Evolutionary conservation across 2,888 invertebrate genomes (phyloP), one percentile per base, ranked within the genome.

Genomic region (Himalopsyche tibetana): DNA sequence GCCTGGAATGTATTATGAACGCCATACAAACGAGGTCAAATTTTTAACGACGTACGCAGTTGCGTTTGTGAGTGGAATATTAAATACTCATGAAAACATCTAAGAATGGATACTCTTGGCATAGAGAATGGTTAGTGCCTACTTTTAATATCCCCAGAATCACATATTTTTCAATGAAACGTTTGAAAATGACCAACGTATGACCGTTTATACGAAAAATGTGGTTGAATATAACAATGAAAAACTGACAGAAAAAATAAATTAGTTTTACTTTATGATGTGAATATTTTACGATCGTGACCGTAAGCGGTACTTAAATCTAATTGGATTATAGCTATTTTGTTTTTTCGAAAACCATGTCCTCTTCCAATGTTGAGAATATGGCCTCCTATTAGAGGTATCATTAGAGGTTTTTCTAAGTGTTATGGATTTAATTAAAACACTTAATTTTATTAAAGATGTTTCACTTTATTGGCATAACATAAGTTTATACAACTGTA

Each of bases 11-110:
- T 63, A 63, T 19, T 63, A 63, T 63, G 63, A 5, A 63, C n/a
- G 63, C 63, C 63, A 28, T 63, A 19, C 28, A 28, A 63, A 63
- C 63, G 63, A 63, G 63, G 63, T 63, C 63, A 63, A 63, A 63
- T 63, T 63, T 63, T 63, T 63, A 63, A 63, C 63, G 63, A 63
- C 63, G 19, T 63, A 63, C 63, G 63, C 63, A 63, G 63, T 63
- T 19, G 11, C 63, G 63, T 63, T 63, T 63, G 63, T 19, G 63
- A 63, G 63, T 63, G 6, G 63, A 63, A 63, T 63, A 63, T 63
- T 63, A 63, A 63, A 63, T 63, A 63, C 63, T 63, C 19, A n/a
- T 63, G 63, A 63, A 63, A 63, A 63, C 63, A 63, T 63, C 63
- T 19, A 19, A 63, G 63, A 63, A 63, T 63, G 63, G 63, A 63